Evolutionary conservation across 2,113 vertebrate genomes (phyloP).

Genomic region (Pseudorhombus dupliciocellatus): DNA sequence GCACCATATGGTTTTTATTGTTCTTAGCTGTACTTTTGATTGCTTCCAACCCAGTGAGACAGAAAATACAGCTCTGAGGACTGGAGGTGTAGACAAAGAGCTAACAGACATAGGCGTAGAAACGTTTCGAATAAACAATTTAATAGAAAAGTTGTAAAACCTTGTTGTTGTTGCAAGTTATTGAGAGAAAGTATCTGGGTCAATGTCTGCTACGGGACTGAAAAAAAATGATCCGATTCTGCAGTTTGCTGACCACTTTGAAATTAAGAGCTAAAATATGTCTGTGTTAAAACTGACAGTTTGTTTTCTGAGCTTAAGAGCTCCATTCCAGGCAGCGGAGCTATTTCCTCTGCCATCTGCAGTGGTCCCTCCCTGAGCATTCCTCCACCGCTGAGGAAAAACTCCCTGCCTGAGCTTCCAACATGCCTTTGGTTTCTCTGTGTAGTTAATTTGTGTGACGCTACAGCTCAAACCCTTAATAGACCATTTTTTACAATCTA

Average conservation of each 20-base stretch:
- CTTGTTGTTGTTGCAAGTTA: slow-evolving; percentile 15
- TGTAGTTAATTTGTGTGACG: slow-evolving; percentile 64
- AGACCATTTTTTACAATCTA: slow-evolving; percentile 57
- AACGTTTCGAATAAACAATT: slow-evolving; percentile 49
- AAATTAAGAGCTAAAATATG: slow-evolving; percentile 51
- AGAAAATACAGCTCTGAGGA: slow-evolving; percentile 46
- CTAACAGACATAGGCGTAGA: slow-evolving; percentile 27
- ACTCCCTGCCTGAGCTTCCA: slow-evolving; percentile 77
- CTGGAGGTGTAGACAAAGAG: slow-evolving; percentile 28
- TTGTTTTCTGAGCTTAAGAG: slow-evolving; percentile 77
- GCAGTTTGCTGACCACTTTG: slow-evolving; percentile 35
- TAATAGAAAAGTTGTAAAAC: slow-evolving; percentile 26
- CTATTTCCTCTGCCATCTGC: slow-evolving; percentile 81
- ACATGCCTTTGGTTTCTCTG: slow-evolving; percentile 76
- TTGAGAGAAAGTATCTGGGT: slow-evolving; percentile 8
- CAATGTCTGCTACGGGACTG: background rate
- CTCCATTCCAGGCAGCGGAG: slow-evolving; percentile 74
- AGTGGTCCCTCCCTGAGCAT: slow-evolving; percentile 81
- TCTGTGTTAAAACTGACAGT: slow-evolving; percentile 63
- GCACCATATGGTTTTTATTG: slow-evolving; percentile 66
- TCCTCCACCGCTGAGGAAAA: slow-evolving; percentile 80
- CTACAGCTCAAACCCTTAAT: slow-evolving; percentile 54
- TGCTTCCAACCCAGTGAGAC: slow-evolving; percentile 26
- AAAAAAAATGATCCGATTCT: slow-evolving; percentile 17
- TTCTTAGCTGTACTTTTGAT: slow-evolving; percentile 48